These are phyloP conservation scores for Phyllotreta striolata DNA, from an alignment of 2,888 invertebrate genomes.

Conservation along the genomic window DNA sequence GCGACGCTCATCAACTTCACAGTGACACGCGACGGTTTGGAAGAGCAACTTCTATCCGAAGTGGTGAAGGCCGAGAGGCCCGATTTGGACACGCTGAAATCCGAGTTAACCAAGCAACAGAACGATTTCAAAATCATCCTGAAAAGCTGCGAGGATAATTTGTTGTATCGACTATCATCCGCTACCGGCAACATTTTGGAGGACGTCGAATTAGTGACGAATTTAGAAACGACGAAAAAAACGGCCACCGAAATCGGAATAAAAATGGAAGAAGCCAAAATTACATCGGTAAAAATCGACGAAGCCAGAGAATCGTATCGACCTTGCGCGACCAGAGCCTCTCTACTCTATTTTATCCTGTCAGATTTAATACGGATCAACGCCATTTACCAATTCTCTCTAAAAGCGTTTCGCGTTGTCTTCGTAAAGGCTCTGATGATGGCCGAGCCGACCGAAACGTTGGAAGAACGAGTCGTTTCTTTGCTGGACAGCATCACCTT, in stretches of 20 bases:
- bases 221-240: conserved; percentile 91
- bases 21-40: conserved; percentile 89
- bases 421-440: conserved; percentile 83
- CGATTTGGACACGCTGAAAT: conserved; percentile 84
- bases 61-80: conserved; percentile 94
- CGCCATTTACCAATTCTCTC: conserved; percentile 94
- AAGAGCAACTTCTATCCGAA: conserved; percentile 91
- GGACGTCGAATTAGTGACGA: conserved; percentile 89
- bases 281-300: conserved; percentile 88
- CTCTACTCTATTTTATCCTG: conserved; percentile 90
- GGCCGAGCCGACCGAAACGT: conserved; percentile 73
- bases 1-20: conserved; percentile 95
- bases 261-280: conserved; percentile 86
- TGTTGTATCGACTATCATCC: conserved; percentile 84
- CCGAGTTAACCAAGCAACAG: conserved; percentile 88
- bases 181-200: conserved; percentile 92
- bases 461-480: conserved; percentile 76
- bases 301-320: conserved; percentile 89
- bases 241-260: conserved; percentile 90
- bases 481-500: conserved; percentile 89
- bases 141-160: conserved; percentile 89
- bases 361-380: conserved; percentile 93
- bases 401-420: conserved; percentile 92
- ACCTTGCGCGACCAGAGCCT: conserved; percentile 85
- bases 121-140: conserved; percentile 94